Evolutionary conservation across 2,888 invertebrate species (phyloP), one percentile per base, ranked within the genome.

Genomic region (Hylaea fasciaria): DNA sequence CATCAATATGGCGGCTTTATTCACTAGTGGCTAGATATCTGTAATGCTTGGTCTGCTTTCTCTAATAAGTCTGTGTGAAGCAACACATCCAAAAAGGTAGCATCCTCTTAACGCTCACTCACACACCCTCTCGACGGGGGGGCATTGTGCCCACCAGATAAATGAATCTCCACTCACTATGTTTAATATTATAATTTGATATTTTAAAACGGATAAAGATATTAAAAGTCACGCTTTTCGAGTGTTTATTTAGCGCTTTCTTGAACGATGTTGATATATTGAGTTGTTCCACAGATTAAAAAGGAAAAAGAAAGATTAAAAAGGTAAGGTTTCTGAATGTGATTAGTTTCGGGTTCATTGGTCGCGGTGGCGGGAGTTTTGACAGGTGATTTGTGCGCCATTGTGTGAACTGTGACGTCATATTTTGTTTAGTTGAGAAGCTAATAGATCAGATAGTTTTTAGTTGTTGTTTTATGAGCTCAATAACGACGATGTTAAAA

Each of bases 181-280:
- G 84, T 82, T 88, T 89, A 90, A 91, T 91, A 91, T 91, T 91
- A 91, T 91, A 91, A 91, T 91, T 91, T 91, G 91, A 91, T 91
- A 91, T 91, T 91, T 90, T 88, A 82, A 87, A 90, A 88, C 82
- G 89, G 84, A 91, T 91, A 89, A 86, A 91, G 89, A 91, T 91
- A 91, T 91, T 90, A 90, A 90, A 81, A 89, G 87, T 91, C 91
- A 89, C 90, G 90, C 86, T 85, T 80, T 63, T 43, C 63, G 74
- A 87, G 90, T 91, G 91, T 91, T 91, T 90, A 89, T 90, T 91
- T 89, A 91, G 81, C 91, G 84, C 84, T 80, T 78, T 75, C 70
- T 77, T 74, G 80, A 74, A 76, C 76, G 76, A 76, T 77, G 78
- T 79, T 83, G 87, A 87, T 79, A 86, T 87, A 87, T 86, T 84